A percentile compares a stretch with the other conserved stretches of the same genome.
Evolutionary conservation across 92 coral and sea anemone species (phyloP).

Genomic region (Epizoanthus illoricatus): DNA sequence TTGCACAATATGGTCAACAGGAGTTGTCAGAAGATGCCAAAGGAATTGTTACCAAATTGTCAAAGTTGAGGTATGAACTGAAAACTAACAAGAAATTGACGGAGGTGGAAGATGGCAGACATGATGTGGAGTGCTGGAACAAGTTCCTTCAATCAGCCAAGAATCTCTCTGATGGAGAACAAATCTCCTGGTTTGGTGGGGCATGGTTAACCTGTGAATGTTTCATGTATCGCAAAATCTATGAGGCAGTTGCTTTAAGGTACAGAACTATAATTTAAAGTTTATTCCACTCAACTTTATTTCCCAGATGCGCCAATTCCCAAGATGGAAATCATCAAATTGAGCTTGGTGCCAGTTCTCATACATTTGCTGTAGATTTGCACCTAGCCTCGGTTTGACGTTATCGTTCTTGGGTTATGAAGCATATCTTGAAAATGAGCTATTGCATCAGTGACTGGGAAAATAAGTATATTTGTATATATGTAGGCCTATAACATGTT

Average conservation of each 20-base stretch:
- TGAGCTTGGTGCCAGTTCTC: too few relatives aligned
- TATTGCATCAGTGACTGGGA: too few relatives aligned
- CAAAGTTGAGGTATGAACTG: constrained; percentile 84
- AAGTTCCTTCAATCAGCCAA: constrained; percentile 56
- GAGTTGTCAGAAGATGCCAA: constrained; percentile 83
- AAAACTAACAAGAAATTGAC: constrained; percentile 77
- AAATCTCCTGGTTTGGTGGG: constrained; percentile 74
- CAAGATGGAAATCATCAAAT: too few relatives aligned
- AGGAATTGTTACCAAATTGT: constrained; percentile 69
- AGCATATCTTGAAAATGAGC: too few relatives aligned
- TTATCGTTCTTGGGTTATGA: too few relatives aligned
- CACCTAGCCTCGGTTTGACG: too few relatives aligned
- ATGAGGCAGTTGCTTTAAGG: constrained; percentile 85
- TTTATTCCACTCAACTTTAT: too few relatives aligned
- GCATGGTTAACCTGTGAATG: constrained; percentile 93
- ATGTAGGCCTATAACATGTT: too few relatives aligned
- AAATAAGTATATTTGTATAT: too few relatives aligned
- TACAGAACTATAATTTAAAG: not conserved
- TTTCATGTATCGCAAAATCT: constrained; percentile 92
- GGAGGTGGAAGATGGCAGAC: constrained; percentile 59
- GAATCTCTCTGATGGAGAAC: constrained; percentile 63
- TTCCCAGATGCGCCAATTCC: too few relatives aligned
- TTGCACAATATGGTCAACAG: constrained; percentile 38
- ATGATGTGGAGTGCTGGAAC: constrained; percentile 80
- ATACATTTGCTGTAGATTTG: too few relatives aligned